Base-by-base conservation (phyloP, 2,797 vertebrate species). In the Odontamblyopus lacepedii region DNA sequence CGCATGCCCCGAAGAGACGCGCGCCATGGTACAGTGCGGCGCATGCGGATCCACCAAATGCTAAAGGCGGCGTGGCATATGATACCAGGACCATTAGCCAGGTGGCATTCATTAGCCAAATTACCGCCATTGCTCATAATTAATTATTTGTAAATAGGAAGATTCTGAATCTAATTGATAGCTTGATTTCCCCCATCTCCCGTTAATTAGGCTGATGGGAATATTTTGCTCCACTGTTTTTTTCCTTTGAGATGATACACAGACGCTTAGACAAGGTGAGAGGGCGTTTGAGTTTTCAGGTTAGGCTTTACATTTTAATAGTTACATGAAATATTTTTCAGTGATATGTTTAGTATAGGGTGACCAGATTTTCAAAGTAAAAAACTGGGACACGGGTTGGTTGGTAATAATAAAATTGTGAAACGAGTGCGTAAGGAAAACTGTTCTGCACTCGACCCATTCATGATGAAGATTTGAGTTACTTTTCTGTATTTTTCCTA, bases 121-220 rank as follows among this genome's bases (percentile, higher is more conserved):
- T 97, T 95, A 95, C 94, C 93, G 95, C 94, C 95, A 94, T 95
- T 95, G 93, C 95, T 96, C 84, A 88, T 95, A 97, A 97, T 97
- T 95, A 96, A 97, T 96, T 97, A 94, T 94, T 95, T 96, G 95
- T 95, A 96, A 96, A 96, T 96, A 96, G 94, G 93, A 92, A 95
- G 93, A 95, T 94, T 95, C 94, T 91, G 91, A 91, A 95, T 94
- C 92, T 96, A 97, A 96, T 95, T 96, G 95, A 95, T 95, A 90
- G 92, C 94, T 93, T 92, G 78, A 80, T 87, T 87, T 84, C 79
- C 72, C 82, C 79, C 61, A 77, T 86, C 78, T 84, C 86, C 70
- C 78, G 86, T 92, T 92, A 92, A 91, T 93, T 91, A 90, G 82
- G 74, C 81, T 80, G 87, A 84, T 86, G 77, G 74, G 81, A 83